phyloP scores from a whole-genome alignment of 2,113 vertebrate species.

The Chaetops frenatus region DNA sequence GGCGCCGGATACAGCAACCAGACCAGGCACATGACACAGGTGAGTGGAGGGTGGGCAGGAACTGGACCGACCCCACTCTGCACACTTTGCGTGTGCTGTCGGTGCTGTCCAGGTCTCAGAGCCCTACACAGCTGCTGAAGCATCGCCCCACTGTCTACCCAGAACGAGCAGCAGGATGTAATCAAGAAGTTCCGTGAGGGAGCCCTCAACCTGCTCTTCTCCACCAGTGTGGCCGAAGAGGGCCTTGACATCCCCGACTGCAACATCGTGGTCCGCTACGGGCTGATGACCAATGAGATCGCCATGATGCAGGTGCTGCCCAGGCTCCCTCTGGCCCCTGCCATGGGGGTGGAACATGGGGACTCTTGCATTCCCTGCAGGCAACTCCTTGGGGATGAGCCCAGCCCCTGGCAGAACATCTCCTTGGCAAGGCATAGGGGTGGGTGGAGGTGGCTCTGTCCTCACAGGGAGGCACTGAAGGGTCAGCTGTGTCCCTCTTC shows the following conservation, averaged over 20 bases:
- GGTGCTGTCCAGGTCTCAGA: background rate
- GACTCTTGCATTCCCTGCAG: rapidly evolving
- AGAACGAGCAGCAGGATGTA: slow-evolving; percentile 76
- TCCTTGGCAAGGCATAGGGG: rapidly evolving
- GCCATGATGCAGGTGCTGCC: slow-evolving; percentile 81
- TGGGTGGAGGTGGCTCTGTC: background rate
- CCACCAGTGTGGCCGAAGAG: slow-evolving; percentile 91
- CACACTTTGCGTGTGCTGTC: rapidly evolving
- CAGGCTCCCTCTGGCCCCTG: background rate
- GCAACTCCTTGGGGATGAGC: background rate
- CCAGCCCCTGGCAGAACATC: background rate
- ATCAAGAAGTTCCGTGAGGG: slow-evolving; percentile 78
- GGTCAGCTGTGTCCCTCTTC: too few species aligned
- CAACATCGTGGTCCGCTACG: slow-evolving; percentile 87
- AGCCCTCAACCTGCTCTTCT: slow-evolving; percentile 84
- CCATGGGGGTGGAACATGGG: rapidly evolving
- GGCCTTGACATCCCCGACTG: slow-evolving; percentile 89
- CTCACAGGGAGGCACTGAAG: background rate
- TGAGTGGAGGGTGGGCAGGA: background rate
- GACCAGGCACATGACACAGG: slow-evolving; percentile 85
- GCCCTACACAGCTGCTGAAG: background rate
- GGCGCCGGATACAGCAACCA: slow-evolving; percentile 78
- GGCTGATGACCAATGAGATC: slow-evolving; percentile 92
- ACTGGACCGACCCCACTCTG: rapidly evolving
- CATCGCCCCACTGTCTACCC: background rate